Conservation (phyloP, 1,140 invertebrate genomes). For the Pissodes strobi region DNA sequence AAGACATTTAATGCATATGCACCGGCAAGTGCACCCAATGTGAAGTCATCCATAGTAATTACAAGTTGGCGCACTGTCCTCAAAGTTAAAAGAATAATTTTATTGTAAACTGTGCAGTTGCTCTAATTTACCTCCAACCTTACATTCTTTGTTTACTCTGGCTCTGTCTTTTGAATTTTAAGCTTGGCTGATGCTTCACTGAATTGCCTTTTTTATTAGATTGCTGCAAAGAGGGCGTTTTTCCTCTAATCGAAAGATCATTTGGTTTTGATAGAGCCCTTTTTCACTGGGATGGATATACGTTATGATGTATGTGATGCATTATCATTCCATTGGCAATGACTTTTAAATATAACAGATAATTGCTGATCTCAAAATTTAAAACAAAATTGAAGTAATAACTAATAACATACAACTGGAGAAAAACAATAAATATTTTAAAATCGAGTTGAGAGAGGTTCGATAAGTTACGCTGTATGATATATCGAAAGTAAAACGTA, state of each 20-base stretch:
- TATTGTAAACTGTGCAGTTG: slow-evolving; percentile 15
- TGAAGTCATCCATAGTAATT: slow-evolving; percentile 24
- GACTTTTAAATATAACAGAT: no score
- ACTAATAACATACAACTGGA: no score
- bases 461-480: no score
- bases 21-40: slow-evolving; percentile 9
- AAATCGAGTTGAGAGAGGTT: no score
- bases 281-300: no score
- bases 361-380: no score
- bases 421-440: no score
- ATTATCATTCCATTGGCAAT: no score
- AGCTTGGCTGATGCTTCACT: not conserved
- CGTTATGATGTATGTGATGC: no score
- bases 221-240: not conserved
- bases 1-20: slow-evolving; percentile 27
- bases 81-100: slow-evolving; percentile 30
- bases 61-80: slow-evolving; percentile 18
- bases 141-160: slow-evolving; percentile 11
- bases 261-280: not conserved
- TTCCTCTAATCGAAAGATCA: not conserved
- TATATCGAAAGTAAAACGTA: no score
- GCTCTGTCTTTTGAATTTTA: slow-evolving; percentile 18
- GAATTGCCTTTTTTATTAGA: slow-evolving; percentile 1
- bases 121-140: slow-evolving; percentile 22
- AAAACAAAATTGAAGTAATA: no score